Conservation (phyloP, 2,888 invertebrate genomes). For the Papilio elwesi region DNA sequence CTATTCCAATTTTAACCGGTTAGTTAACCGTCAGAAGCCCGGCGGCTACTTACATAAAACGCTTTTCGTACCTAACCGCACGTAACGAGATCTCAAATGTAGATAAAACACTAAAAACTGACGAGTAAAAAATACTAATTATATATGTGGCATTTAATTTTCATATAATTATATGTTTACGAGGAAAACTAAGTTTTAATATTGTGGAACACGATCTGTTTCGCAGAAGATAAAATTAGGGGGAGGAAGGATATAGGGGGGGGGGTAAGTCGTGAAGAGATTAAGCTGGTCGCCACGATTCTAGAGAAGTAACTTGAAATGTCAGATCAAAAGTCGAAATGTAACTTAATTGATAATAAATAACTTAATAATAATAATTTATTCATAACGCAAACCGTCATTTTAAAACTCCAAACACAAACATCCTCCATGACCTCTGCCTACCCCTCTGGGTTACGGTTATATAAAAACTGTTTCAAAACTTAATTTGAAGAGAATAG, state of each 20-base stretch:
- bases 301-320: too few relatives aligned
- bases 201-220: background rate
- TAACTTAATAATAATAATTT: too few relatives aligned
- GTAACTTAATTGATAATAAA: too few relatives aligned
- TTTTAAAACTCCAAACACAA: too few relatives aligned
- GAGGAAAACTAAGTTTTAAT: conserved; percentile 9
- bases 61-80: conserved; percentile 1
- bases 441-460: background rate
- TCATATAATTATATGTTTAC: conserved; percentile 11
- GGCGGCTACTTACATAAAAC: background rate
- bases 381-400: too few relatives aligned
- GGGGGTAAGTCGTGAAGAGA: background rate
- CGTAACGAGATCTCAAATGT: conserved; percentile 1
- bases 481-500: too few relatives aligned
- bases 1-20: too few relatives aligned
- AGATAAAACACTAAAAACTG: conserved; percentile 5
- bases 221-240: background rate
- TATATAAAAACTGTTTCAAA: background rate
- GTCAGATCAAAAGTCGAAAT: too few relatives aligned
- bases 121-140: conserved; percentile 11
- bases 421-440: too few relatives aligned
- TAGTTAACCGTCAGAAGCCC: too few relatives aligned
- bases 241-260: background rate
- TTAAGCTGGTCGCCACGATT: background rate
- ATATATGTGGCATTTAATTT: conserved; percentile 1